Evolutionary conservation across 1,140 invertebrate species (phyloP), one percentile per base, ranked within the genome.

Genomic region (Drosophila elegans): DNA sequence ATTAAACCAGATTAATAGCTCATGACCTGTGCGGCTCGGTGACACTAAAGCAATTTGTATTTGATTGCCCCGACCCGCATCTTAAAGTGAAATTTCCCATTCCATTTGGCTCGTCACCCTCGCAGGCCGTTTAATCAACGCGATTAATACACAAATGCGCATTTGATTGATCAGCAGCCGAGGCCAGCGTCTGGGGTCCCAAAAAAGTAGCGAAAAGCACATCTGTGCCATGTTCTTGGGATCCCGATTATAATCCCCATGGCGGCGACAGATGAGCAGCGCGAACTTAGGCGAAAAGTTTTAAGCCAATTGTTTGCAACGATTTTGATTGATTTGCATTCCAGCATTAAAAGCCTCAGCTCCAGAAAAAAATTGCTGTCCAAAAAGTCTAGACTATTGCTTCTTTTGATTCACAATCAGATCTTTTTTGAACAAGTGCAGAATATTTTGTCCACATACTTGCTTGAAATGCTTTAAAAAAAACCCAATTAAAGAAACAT

Each of bases 91-190:
- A 63, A 29, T 39, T 51, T 42, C 16, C 51, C 36, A 34, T 27
- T 16, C 67, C 44, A 34, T 48, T 25, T 34, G 34, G 12, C 42
- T 45, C 49, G 25, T 34, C 36, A 39, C 25, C 38, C 36, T 13
- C 63, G 45, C 55, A 36, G 32, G 34, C 29, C 41, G 53, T 73
- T 75, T 83, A 86, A 83, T 86, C 80, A 80, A 39, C 48, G 41
- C 60, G 84, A 74, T 89, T 89, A 89, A 82, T 89, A 76, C 55
- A 75, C 69, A 85, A 88, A 83, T 68, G 79, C 75, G 55, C 71
- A 73, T 66, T 89, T 86, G 84, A 86, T 89, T 79, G 83, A 86
- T 83, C 75, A 59, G 44, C 53, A 16, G 25, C 10, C 44, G 63
- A 57, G 49, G 29, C 42, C 32, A 44, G 36, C 41, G 53, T 3